Base-by-base conservation (phyloP, 2,113 vertebrate genomes). In the Platanista minor region DNA sequence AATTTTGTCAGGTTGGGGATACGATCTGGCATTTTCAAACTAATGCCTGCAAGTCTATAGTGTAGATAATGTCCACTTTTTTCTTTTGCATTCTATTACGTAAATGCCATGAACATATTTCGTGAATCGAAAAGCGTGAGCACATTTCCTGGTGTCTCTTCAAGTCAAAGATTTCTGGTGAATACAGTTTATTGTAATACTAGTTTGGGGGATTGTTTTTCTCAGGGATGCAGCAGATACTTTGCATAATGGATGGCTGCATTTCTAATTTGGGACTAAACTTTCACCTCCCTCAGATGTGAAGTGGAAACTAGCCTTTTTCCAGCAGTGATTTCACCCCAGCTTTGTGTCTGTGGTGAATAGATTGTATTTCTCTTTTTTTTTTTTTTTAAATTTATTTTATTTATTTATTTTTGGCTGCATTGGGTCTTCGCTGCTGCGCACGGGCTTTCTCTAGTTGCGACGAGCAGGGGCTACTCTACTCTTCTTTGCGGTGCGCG, bases 91-190 rank as follows among this genome's bases (percentile, higher is more conserved):
- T 92, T 93, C 97, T 62, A 57, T 83, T 96, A 17, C 90, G 78
- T 72, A 98, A 98, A 92, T 96, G 95, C 94, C 80, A 21, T 67
- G 81, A 91, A 82, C 59, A 64, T n/a, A 17, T 77, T 95, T 94
- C 49, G 23, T 89, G 93, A 98, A 86, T 96, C 91, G 39, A 52
- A 95, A 98, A 75, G n/a, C 59, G 23, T 57, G 85, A 95, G 86
- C 96, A 52, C n/a, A 15, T 96, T 96, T 90, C 67, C 95, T 85
- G 71, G 0, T 61, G 29, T 96, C 86, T 46, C 80, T 83, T 92
- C 84, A 74, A 86, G 59, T 43, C 33, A 39, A 0, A 66, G 36
- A 49, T 91, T 82, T 66, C 95, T 72, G 36, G 46, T 96, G 88
- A 95, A 66, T 92, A 52, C 96, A 90, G 95, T 96, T 97, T 85